Conservation (phyloP, 2,797 vertebrate species). For the Enteromius paludinosus region DNA sequence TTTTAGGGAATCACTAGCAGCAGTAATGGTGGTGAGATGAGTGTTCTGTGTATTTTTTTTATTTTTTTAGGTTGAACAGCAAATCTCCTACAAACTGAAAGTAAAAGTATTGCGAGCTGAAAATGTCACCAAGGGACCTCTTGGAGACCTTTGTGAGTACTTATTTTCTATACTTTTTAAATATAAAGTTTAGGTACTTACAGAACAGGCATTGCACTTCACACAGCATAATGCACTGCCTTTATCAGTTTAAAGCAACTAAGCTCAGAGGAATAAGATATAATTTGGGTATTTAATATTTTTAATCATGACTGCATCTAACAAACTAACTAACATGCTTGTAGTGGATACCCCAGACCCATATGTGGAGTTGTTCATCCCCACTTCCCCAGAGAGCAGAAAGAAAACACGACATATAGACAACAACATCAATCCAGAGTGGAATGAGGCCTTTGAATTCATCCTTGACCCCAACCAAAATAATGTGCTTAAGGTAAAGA, state of each 20-base stretch:
- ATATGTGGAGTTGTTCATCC: slow-evolving; percentile 94
- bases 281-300: not conserved
- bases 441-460: slow-evolving; percentile 94
- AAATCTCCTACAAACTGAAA: slow-evolving; percentile 91
- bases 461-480: slow-evolving; percentile 94
- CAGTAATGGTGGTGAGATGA: not conserved
- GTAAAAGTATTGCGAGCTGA: slow-evolving; percentile 88
- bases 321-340: slow-evolving; percentile 29
- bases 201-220: not conserved
- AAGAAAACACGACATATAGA: slow-evolving; percentile 95
- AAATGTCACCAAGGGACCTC: slow-evolving; percentile 93
- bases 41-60: slow-evolving; percentile 50
- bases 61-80: slow-evolving; percentile 90
- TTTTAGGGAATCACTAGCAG: not conserved
- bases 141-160: slow-evolving; percentile 95
- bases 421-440: slow-evolving; percentile 92
- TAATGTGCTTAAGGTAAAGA: slow-evolving; percentile 89
- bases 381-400: slow-evolving; percentile 90
- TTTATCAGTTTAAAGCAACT: not conserved
- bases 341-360: slow-evolving; percentile 97
- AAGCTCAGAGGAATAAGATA: not conserved
- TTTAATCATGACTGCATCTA: not conserved
- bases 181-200: not conserved
- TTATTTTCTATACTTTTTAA: not conserved
- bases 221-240: not conserved